These are phyloP conservation scores for Leucoraja ocellata DNA, from an alignment of 2,797 vertebrate genomes.

Conservation along the genomic window DNA sequence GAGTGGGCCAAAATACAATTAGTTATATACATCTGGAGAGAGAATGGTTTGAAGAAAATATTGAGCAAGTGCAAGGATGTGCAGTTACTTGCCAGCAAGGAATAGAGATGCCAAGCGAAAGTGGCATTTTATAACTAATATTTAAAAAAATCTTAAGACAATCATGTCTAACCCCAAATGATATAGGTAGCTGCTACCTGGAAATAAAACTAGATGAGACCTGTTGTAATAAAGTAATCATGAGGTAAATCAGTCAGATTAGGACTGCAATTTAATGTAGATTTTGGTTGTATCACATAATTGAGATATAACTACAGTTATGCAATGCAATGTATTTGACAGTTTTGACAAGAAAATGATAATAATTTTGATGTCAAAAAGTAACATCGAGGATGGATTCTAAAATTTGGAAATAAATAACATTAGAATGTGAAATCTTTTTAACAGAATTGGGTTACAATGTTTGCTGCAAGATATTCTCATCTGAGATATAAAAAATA, in stretches of 20 bases:
- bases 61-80: background rate
- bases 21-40: background rate
- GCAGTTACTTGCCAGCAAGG: background rate
- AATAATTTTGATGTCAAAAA: slow-evolving; percentile 31
- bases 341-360: slow-evolving; percentile 34
- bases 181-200: background rate
- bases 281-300: slow-evolving; percentile 25
- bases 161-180: background rate
- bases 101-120: background rate
- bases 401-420: background rate
- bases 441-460: background rate
- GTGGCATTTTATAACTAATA: background rate
- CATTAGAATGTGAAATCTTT: background rate
- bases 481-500: background rate
- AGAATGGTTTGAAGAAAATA: background rate
- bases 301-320: background rate
- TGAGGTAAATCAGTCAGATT: background rate
- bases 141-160: background rate
- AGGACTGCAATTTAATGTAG: slow-evolving; percentile 11
- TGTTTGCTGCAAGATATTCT: background rate
- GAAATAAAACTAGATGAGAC: background rate
- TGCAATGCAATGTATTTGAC: slow-evolving; percentile 5
- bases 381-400: slow-evolving; percentile 17
- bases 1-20: background rate
- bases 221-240: slow-evolving; percentile 33